phyloP scores from a whole-genome alignment of 2,797 vertebrate genomes.

The Phaenicophaeus curvirostris region DNA sequence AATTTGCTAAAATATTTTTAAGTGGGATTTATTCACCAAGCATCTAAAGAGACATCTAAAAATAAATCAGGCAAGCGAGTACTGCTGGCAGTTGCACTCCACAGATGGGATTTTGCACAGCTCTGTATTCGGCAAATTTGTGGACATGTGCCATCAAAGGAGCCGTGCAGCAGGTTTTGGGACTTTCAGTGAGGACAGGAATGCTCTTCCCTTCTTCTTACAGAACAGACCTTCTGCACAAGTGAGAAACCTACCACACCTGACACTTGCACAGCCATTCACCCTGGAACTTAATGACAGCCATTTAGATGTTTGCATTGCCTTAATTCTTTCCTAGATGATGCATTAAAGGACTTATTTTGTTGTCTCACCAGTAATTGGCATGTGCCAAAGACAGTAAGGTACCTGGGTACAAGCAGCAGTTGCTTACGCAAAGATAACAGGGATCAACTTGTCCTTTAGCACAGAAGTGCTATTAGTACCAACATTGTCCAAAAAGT shows the following conservation, averaged over 20 bases:
- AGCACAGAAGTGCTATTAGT: not conserved
- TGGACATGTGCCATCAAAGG: rapidly evolving
- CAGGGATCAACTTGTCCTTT: not conserved
- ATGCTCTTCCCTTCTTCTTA: not conserved
- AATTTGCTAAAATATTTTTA: conserved; percentile 43
- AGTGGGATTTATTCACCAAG: not conserved
- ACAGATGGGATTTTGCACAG: rapidly evolving
- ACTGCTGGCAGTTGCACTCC: rapidly evolving
- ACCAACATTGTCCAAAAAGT: too few relatives aligned
- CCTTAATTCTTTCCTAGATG: not conserved
- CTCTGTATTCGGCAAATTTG: rapidly evolving
- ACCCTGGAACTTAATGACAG: not conserved
- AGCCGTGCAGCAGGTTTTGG: not conserved
- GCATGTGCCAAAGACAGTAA: rapidly evolving
- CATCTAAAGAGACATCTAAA: not conserved
- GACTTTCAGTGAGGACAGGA: rapidly evolving
- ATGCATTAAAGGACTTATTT: not conserved
- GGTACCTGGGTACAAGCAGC: not conserved
- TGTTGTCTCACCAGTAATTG: not conserved
- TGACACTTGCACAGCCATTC: not conserved
- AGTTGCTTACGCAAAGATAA: not conserved
- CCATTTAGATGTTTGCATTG: rapidly evolving
- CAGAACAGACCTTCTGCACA: not conserved
- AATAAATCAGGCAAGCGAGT: rapidly evolving
- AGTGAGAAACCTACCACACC: rapidly evolving